phyloP scores from a whole-genome alignment of 2,888 invertebrate genomes.

The Bellardia bayeri region DNA sequence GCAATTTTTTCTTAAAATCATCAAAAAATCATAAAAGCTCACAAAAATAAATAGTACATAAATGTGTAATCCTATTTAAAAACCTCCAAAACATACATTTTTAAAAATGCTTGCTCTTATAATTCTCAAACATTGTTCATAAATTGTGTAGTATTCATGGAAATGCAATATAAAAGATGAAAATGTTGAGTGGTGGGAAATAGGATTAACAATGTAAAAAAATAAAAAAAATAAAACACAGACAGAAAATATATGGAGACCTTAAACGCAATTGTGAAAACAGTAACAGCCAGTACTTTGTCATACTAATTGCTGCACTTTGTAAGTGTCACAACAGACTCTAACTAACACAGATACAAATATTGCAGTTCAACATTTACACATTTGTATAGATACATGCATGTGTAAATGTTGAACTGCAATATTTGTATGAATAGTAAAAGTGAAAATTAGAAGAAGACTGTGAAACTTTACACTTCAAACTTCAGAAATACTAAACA shows the following conservation, averaged over 20 bases:
- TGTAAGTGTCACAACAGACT: constrained; percentile 79
- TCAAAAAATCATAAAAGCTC: neutral
- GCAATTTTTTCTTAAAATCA: neutral
- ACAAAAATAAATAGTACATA: neutral
- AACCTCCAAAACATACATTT: neutral
- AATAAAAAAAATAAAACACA: neutral
- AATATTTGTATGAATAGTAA: constrained; percentile 7
- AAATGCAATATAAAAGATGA: neutral
- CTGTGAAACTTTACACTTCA: neutral
- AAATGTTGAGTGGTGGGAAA: constrained; percentile 23
- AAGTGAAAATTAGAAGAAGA: constrained; percentile 1
- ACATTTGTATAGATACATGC: neutral
- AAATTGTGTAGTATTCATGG: neutral
- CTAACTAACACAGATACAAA: neutral
- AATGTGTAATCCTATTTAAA: neutral
- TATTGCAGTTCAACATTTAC: too few relatives aligned
- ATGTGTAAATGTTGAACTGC: neutral
- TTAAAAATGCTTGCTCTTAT: neutral
- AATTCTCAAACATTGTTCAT: neutral
- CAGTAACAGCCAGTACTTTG: constrained; percentile 77
- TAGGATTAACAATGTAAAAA: neutral
- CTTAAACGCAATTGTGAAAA: constrained; percentile 53
- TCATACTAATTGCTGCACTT: constrained; percentile 82
- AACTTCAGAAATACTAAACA: neutral
- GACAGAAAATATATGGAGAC: neutral